These are phyloP conservation scores for Solen grandis DNA, from an alignment of 1,140 invertebrate species.

Conservation along the genomic window DNA sequence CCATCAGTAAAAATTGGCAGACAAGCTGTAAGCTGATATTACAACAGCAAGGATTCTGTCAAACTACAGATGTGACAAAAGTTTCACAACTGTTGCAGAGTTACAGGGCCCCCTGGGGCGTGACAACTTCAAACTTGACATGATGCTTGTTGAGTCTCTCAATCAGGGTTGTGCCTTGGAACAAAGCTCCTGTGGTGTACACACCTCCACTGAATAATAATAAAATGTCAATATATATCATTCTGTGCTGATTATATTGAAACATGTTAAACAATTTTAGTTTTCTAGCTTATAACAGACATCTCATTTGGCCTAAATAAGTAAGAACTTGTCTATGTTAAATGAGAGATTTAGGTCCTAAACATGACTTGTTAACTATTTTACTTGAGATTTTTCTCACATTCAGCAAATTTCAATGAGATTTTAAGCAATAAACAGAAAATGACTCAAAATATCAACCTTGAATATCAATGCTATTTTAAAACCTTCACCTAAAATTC, in stretches of 20 bases:
- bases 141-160: slow-evolving; percentile 84
- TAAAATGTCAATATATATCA: background rate
- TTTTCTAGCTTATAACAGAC: no score
- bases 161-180: slow-evolving; percentile 85
- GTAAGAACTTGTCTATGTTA: no score
- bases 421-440: background rate
- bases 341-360: background rate
- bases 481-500: background rate
- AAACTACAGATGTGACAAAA: no score
- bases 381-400: background rate
- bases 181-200: slow-evolving; percentile 84
- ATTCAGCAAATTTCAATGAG: background rate
- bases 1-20: no score
- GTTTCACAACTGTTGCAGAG: no score
- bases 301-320: background rate
- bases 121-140: slow-evolving; percentile 82
- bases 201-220: slow-evolving; percentile 83
- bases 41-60: no score
- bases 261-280: no score
- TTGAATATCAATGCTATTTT: background rate
- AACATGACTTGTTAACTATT: background rate
- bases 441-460: background rate
- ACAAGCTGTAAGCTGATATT: no score
- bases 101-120: slow-evolving; percentile 17
- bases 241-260: background rate